Percentiles rank a stretch among this genome's conserved stretches.
phyloP scores from a whole-genome alignment of 2,113 vertebrate species.

The Octodon degus region DNA sequence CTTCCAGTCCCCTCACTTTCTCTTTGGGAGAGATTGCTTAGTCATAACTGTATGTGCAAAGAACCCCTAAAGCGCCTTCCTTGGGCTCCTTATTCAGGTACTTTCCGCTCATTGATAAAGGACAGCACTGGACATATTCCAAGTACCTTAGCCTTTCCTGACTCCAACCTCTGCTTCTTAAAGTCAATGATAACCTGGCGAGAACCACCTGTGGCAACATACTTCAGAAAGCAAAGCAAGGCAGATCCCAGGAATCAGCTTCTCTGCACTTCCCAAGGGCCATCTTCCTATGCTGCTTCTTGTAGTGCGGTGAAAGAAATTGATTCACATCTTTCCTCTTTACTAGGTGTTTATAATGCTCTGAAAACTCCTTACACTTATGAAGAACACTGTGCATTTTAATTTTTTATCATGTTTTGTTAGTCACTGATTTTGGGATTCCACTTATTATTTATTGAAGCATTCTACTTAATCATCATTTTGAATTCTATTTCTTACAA shows the following conservation, averaged over 20 bases:
- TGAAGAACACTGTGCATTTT: background rate
- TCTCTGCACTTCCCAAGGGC: background rate
- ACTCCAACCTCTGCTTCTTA: background rate
- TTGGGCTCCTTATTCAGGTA: background rate
- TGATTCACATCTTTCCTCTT: background rate
- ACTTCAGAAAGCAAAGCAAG: background rate
- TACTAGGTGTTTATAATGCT: background rate
- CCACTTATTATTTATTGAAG: background rate
- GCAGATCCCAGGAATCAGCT: too few relatives aligned
- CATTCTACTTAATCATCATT: background rate
- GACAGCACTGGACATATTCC: background rate
- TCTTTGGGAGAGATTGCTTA: background rate
- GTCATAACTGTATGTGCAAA: background rate
- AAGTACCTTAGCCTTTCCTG: background rate
- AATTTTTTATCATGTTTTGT: background rate
- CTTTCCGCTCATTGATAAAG: background rate
- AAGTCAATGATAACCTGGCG: background rate
- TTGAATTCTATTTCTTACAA: background rate
- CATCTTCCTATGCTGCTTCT: background rate
- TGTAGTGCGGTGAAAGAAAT: background rate
- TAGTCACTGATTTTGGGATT: background rate
- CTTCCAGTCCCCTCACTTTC: background rate
- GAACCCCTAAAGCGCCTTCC: too few relatives aligned
- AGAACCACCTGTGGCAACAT: accelerated
- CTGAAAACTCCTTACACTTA: background rate